Evolutionary conservation across 2,888 invertebrate genomes (phyloP).

Genomic region (Arctia plantaginis): DNA sequence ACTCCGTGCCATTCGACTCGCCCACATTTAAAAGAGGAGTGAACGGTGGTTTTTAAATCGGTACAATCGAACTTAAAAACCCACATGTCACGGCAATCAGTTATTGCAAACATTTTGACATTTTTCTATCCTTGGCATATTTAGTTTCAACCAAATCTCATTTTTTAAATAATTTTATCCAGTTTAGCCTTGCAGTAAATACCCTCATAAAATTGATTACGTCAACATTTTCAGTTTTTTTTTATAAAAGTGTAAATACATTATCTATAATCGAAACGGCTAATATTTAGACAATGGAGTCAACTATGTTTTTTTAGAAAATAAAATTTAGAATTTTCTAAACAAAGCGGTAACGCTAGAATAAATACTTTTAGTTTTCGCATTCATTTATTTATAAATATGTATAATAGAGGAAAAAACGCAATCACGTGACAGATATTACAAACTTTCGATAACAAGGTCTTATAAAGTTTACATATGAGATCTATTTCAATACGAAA

Average conservation of each 20-base stretch:
- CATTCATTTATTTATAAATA: not conserved
- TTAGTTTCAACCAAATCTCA: too few relatives aligned
- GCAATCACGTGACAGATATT: not conserved
- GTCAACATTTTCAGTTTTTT: not conserved
- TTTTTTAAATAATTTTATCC: too few relatives aligned
- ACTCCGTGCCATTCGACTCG: too few relatives aligned
- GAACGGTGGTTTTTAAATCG: too few relatives aligned
- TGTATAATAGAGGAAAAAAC: not conserved
- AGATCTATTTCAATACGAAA: constrained; percentile 22
- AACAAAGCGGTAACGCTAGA: not conserved
- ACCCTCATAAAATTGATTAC: too few relatives aligned
- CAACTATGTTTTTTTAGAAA: not conserved
- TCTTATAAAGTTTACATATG: constrained; percentile 18
- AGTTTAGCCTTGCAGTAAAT: too few relatives aligned
- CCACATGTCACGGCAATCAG: too few relatives aligned
- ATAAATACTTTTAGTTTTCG: not conserved
- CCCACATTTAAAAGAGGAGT: too few relatives aligned
- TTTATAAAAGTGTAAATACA: not conserved
- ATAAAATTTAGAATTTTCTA: not conserved
- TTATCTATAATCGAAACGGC: not conserved
- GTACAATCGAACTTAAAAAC: too few relatives aligned
- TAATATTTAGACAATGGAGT: not conserved
- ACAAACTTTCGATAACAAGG: not conserved
- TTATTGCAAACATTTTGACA: not conserved
- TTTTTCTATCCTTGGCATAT: too few relatives aligned